Base-by-base conservation (phyloP, 2,113 vertebrate genomes). In the Thalassoma bifasciatum region DNA sequence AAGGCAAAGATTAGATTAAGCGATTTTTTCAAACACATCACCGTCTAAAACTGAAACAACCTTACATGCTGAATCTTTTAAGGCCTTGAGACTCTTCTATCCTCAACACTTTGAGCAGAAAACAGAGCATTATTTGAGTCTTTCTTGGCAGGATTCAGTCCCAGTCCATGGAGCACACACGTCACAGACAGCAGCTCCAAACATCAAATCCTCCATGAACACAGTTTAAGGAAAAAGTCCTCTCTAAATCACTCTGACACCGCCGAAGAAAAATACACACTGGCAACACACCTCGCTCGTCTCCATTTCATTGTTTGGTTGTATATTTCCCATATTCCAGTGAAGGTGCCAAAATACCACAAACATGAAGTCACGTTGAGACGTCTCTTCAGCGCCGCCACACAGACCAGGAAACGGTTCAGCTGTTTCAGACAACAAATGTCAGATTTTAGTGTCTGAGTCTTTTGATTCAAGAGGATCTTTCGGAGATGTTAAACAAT, bases 261-360 rank as follows among this genome's bases (percentile, higher is more conserved):
- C 12, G 69, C 60, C 37, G 34, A 61, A 82, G 60, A 76, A 82
- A 86, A 72, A 80, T 24, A 82, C 47, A 8, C 36, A 36, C 14
- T 83, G 85, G 79, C 72, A 79, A 66, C n/a, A n/a, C 67, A 79
- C 82, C 69, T 86, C 79, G 67, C 68, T 72, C 58, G 75, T 83
- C 81, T 86, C 75, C 26, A 62, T 81, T 77, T 89, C 82, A 75
- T 82, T 85, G 79, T 88, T 75, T 83, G 69, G 36, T 69, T 83
- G 78, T 85, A 62, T 72, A 75, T 80, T 79, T 82, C 66, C 49
- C 54, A 78, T 81, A 82, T 86, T 86, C 75, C 76, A 79, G 24
- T 57, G 6, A 66, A 78, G 17, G 46, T 2, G 75, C 80, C 78
- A 83, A 83, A 82, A 81, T 76, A 79, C 72, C 65, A 34, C 82